Base-by-base conservation (phyloP, 2,113 vertebrate genomes). In the Ctenomys sociabilis region DNA sequence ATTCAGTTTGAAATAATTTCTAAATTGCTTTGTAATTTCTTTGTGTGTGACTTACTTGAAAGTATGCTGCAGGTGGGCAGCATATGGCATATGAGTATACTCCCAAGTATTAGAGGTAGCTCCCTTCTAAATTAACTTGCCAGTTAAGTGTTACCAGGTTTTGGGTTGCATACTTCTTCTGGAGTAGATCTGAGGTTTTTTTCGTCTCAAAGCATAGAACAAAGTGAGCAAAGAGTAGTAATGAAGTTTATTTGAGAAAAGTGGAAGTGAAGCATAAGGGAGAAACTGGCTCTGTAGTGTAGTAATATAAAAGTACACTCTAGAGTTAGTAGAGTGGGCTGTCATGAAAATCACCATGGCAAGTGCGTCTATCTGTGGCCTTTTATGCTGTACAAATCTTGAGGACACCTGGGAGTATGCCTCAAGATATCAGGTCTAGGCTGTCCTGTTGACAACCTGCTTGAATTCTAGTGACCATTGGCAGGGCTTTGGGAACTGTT, bases 1-100 rank as follows among this genome's bases (percentile, higher is more conserved):
- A 82, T 88, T 94, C 37, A 94, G 7, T 77, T 88, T 66, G 78
- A 94, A 92, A 70, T 95, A 61, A 7, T 63, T 93, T 84, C 26
- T 73, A 59, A 57, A 59, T 95, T 95, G 32, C 70, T 92, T 85
- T 94, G 57, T 52, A 37, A 59, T 94, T 70, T 91, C 45, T 85
- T 92, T 83, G 87, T 49, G 3, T 40, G 24, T 35, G 11, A 22
- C 19, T 93, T 85, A 78, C 22, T 92, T 95, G 45, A 72, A 94
- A 77, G 10, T 64, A 10, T 82, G 54, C 77, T 63, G 28, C 43
- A 78, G 12, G 14, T 78, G 28, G 77, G 43, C 16, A 8, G 32
- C 3, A 78, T 78, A 78, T 78, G 45, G 77, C 30, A 32, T 16
- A 30, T 49, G 26, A 1, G 26, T 78, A 11, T 78, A 78, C 43